These are phyloP conservation scores for Crypturellus tataupa DNA, from an alignment of 2,797 vertebrate species.

Conservation along the genomic window DNA sequence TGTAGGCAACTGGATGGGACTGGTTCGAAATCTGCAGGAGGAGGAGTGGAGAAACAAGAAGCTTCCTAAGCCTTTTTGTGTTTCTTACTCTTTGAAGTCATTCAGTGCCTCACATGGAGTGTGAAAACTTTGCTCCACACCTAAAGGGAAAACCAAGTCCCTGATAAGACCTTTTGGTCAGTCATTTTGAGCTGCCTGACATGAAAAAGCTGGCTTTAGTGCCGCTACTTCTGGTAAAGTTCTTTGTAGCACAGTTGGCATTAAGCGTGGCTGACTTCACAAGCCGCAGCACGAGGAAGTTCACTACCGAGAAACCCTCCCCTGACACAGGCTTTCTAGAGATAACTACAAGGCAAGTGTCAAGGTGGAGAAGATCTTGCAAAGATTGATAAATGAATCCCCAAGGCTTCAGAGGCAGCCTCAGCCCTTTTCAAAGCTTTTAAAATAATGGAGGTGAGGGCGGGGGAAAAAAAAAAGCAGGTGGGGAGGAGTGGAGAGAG, in stretches of 20 bases:
- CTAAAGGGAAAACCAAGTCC: slow-evolving; percentile 41
- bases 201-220: not conserved
- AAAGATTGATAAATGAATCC: not conserved
- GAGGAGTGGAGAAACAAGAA: not conserved
- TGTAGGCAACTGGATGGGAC: slow-evolving; percentile 48
- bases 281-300: not conserved
- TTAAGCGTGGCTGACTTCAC: not conserved
- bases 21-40: slow-evolving; percentile 55
- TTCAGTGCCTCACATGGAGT: not conserved
- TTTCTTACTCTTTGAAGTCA: slow-evolving; percentile 59
- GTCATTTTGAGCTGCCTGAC: not conserved
- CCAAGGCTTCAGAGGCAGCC: not conserved
- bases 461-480: not conserved
- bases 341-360: not conserved
- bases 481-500: not conserved
- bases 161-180: slow-evolving; percentile 17
- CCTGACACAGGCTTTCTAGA: not conserved
- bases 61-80: slow-evolving; percentile 55
- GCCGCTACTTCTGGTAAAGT: not conserved
- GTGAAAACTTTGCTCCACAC: slow-evolving; percentile 24
- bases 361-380: not conserved
- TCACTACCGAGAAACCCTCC: not conserved
- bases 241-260: not conserved
- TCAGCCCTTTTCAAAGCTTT: not conserved
- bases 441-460: not conserved